Conservation (phyloP, 2,113 vertebrate genomes). For the Lycaon pictus region DNA sequence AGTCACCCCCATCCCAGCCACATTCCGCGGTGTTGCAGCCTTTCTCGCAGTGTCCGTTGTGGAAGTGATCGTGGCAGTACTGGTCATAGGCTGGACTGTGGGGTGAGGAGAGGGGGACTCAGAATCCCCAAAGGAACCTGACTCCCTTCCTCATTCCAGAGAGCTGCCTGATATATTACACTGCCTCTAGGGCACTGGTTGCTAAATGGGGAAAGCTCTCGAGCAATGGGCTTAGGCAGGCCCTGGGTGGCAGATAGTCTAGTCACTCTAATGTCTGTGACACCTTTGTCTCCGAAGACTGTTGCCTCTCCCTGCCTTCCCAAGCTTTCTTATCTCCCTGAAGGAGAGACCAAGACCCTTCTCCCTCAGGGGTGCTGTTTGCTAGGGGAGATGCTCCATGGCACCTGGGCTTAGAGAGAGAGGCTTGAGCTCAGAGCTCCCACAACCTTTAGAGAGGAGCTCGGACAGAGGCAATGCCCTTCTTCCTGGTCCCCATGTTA, state of each 20-base stretch:
- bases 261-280: neutral
- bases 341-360: neutral
- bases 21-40: slow-evolving; percentile 90
- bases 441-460: neutral
- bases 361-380: neutral
- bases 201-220: neutral
- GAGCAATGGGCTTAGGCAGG: neutral
- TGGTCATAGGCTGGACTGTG: slow-evolving; percentile 89
- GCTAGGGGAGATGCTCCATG: neutral
- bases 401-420: neutral
- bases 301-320: neutral
- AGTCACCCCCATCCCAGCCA: slow-evolving; percentile 95
- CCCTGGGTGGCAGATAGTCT: neutral
- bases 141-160: neutral
- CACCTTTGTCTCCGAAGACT: neutral
- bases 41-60: slow-evolving; percentile 91
- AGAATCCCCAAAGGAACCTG: neutral
- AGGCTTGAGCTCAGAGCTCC: neutral
- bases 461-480: neutral
- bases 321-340: neutral
- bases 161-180: neutral
- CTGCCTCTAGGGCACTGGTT: neutral
- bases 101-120: neutral
- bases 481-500: neutral
- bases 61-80: slow-evolving; percentile 92